A percentile compares a stretch with the other conserved stretches of the same genome.
Evolutionary conservation across 2,797 vertebrate genomes (phyloP).

Genomic region (Hozukius guyotensis): DNA sequence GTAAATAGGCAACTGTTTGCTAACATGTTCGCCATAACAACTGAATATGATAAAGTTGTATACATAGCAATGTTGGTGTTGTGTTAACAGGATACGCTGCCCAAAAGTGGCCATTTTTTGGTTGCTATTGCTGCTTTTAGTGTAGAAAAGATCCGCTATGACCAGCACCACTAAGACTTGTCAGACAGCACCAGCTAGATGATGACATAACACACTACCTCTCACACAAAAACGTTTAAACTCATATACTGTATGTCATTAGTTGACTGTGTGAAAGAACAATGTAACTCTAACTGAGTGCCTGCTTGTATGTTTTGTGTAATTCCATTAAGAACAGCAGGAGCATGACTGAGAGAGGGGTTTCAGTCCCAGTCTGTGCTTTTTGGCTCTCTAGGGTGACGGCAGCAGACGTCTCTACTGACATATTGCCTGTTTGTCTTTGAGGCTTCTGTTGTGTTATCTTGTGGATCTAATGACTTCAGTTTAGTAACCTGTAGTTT

Average conservation of each 20-base stretch:
- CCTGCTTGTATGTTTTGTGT: slow-evolving; percentile 16
- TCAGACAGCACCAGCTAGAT: background rate
- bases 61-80: background rate
- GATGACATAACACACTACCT: background rate
- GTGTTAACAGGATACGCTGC: background rate
- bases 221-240: background rate
- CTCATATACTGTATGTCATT: background rate
- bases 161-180: background rate
- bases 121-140: background rate
- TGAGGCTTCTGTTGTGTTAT: slow-evolving; percentile 20
- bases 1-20: background rate
- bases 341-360: background rate
- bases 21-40: background rate
- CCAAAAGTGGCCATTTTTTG: background rate
- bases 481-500: slow-evolving; percentile 11
- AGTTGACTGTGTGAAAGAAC: background rate
- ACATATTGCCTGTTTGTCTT: slow-evolving; percentile 26
- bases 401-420: slow-evolving; percentile 7
- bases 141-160: background rate
- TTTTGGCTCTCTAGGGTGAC: slow-evolving; percentile 7
- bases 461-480: slow-evolving; percentile 17
- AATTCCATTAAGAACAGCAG: slow-evolving; percentile 3
- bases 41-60: background rate
- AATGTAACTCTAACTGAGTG: background rate
- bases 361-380: slow-evolving; percentile 3